Evolutionary conservation across 2,888 invertebrate genomes (phyloP), one percentile per base, ranked within the genome.

Genomic region (Cheilosia soror): DNA sequence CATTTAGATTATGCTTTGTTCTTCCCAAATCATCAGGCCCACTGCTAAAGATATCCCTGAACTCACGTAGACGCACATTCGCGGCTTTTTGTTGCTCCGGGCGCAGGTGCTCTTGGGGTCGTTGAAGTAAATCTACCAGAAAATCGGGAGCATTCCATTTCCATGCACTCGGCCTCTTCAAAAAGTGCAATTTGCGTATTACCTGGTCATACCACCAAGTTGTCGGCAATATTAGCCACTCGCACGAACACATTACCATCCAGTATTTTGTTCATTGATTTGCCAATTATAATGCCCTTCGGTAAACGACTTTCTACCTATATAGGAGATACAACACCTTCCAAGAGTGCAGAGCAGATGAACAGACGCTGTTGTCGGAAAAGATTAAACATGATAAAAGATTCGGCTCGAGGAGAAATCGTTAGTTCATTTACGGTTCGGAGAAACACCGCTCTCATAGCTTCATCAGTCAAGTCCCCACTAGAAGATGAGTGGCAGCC

Each of bases 1-100:
- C 69, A 42, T 77, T 76, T 15, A 82, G 72, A 65, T 51, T 33
- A 40, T 76, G 57, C 37, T 68, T 53, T 1, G 75, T 76, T 47
- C 69, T 62, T 0, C 65, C 81, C 49, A 75, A 37, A 15, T 65
- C 60, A n/a, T 60, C 55, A 11, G 55, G 62, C 6, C 47, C 69
- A 5, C 2, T 57, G 7, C 71, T 65, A 9, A 65, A 71, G 5
- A 78, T 49, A 20, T 78, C 57, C 5, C 13, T 58, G n/a, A 65
- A 71, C 37, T 79, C 65, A 9, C 29, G 13, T 27, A 69, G 42
- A 29, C 55, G 49, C 1, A 20, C 53, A 40, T 62, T 47, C 11
- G 47, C 77, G 2, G 37, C 53, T 55, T 25, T 9, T 4, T 62
- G 53, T 47, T 77, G 76, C 31, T 72, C 33, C 33, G 33, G 9